Evolutionary conservation across 2,113 vertebrate genomes (phyloP).

Genomic region (Bubo scandiacus): DNA sequence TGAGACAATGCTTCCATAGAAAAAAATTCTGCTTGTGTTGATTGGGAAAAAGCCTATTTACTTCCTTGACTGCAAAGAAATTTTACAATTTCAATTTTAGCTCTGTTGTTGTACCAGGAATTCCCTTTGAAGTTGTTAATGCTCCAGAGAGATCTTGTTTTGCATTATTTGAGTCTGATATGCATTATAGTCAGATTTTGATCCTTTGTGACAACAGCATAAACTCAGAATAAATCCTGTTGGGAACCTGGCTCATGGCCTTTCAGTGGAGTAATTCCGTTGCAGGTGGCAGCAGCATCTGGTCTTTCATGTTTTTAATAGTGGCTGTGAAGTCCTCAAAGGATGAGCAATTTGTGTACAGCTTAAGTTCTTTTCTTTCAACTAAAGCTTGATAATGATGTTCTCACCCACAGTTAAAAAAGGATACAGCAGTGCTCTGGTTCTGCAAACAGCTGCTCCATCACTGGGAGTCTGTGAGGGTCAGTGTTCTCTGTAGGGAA

Average conservation of each 20-base stretch:
- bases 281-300: background rate
- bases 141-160: background rate
- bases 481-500: background rate
- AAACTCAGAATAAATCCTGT: background rate
- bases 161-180: background rate
- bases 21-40: background rate
- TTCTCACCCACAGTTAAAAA: background rate
- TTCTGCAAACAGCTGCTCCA: background rate
- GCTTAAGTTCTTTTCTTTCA: background rate
- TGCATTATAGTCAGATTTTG: background rate
- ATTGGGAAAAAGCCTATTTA: background rate
- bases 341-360: background rate
- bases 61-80: background rate
- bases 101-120: background rate
- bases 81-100: background rate
- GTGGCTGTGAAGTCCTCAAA: background rate
- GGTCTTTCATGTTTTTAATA: background rate
- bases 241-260: background rate
- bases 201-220: background rate
- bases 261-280: background rate
- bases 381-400: background rate
- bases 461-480: background rate
- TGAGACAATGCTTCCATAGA: background rate
- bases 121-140: background rate
- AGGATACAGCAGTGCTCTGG: background rate